Evolutionary conservation across 2,797 vertebrate species (phyloP), one percentile per base, ranked within the genome.

Genomic region (Alfaro cultratus): DNA sequence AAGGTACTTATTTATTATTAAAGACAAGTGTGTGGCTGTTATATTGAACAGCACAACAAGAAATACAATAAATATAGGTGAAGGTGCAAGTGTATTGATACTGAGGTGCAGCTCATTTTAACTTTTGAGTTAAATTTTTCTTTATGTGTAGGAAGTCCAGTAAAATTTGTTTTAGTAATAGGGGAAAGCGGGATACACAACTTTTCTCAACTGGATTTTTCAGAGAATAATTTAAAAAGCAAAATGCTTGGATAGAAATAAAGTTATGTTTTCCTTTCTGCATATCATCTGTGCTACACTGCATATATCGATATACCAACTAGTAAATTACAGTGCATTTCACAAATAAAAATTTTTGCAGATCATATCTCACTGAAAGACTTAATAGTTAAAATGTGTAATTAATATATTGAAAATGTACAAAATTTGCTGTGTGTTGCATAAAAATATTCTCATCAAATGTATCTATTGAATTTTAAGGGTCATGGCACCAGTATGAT

Each of bases 401-500:
- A 43, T 5, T n/a, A 39, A 0, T 23, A 23, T 55, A 16, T 13
- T 11, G 2, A 55, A 53, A 41, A 26, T 0, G 0, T 13, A 55
- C 4, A 16, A 41, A 74, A n/a, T 3, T 16, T 10, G 36, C 13
- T 41, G 12, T 74, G 23, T 55, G 7, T 36, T 12, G 26, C 39
- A 18, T 57, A 18, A 55, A 21, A 41, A 15, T 55, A 57, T 43
- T 57, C 1, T 26, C 26, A 7, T 0, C 0, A 26, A 51, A 68
- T 68, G 18, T 78, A 1, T 67, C 78, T 0, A 75, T 77, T 23
- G 7, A 79, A 15, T 74, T 78, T 41, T 9, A 70, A 88, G 89
- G 82, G 2, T 82, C 85, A 29, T 90, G 89, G 89, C 89, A 88
- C 77, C 89, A 90, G 45, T 90, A 84, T 73, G 89, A 90, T 53